phyloP scores from a whole-genome alignment of 2,888 invertebrate species.

The Phalera bucephala region DNA sequence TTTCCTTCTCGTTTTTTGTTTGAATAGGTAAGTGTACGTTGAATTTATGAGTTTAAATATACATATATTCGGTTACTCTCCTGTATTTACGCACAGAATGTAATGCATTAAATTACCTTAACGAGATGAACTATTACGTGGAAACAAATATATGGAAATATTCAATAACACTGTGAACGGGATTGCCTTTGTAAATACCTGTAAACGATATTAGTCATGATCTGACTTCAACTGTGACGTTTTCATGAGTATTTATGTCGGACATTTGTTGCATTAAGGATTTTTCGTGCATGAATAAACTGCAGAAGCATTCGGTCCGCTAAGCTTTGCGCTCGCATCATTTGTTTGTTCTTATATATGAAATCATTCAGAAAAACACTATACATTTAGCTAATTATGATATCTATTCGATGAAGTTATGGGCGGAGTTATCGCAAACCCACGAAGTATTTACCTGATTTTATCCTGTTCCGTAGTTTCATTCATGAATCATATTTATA shows the following conservation, averaged over 20 bases:
- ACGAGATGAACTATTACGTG: not conserved
- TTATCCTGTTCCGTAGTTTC: too few species aligned
- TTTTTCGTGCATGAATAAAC: constrained; percentile 14
- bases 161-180: constrained; percentile 1
- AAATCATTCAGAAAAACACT: not conserved
- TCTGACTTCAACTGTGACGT: constrained; percentile 14
- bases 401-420: not conserved
- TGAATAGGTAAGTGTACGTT: constrained; percentile 12
- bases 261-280: constrained; percentile 12
- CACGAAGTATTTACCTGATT: too few species aligned
- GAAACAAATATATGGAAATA: not conserved
- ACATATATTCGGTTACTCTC: not conserved
- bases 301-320: not conserved
- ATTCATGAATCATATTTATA: too few species aligned
- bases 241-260: constrained; percentile 10
- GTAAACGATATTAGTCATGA: constrained; percentile 14
- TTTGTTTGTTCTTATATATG: constrained; percentile 1
- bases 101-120: too few species aligned
- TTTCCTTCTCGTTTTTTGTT: constrained; percentile 9
- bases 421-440: too few species aligned
- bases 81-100: too few species aligned
- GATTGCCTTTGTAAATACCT: constrained; percentile 6
- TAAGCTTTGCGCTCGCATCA: constrained; percentile 1
- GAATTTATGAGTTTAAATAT: too few species aligned
- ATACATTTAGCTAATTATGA: not conserved